These are phyloP conservation scores for Naja naja DNA, from an alignment of 2,113 vertebrate genomes.

Conservation along the genomic window DNA sequence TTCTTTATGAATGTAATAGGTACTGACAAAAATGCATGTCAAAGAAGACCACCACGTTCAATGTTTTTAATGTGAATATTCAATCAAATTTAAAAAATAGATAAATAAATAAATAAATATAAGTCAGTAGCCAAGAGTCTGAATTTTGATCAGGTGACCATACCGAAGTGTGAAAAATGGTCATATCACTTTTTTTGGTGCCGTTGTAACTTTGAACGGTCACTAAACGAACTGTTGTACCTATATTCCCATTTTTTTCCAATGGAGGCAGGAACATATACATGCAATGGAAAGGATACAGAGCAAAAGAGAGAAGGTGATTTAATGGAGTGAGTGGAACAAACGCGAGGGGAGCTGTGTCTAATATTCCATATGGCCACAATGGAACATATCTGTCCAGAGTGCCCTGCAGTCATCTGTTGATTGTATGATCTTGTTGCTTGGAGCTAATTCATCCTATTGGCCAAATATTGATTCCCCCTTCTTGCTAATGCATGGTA, in stretches of 20 bases:
- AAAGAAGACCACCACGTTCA: no score
- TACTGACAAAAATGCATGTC: no score
- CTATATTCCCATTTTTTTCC: neutral
- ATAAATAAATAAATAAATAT: no score
- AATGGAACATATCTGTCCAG: neutral
- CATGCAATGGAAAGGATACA: neutral
- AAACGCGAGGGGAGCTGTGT: neutral
- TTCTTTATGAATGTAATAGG: no score
- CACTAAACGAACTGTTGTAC: neutral
- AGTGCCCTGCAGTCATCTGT: neutral
- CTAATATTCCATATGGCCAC: neutral
- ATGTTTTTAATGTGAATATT: no score
- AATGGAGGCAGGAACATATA: neutral
- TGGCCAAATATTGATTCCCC: neutral
- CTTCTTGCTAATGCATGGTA: neutral
- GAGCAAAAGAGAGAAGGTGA: neutral
- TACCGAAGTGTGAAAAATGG: neutral
- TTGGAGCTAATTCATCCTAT: neutral
- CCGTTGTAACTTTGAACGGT: neutral
- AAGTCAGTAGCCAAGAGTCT: no score
- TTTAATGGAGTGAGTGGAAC: neutral
- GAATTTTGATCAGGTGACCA: no score
- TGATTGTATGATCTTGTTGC: neutral
- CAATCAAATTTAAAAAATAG: no score
- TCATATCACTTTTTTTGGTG: neutral